phyloP scores from a whole-genome alignment of 64 coral and sea anemone species.

The Pocillopora verrucosa region DNA sequence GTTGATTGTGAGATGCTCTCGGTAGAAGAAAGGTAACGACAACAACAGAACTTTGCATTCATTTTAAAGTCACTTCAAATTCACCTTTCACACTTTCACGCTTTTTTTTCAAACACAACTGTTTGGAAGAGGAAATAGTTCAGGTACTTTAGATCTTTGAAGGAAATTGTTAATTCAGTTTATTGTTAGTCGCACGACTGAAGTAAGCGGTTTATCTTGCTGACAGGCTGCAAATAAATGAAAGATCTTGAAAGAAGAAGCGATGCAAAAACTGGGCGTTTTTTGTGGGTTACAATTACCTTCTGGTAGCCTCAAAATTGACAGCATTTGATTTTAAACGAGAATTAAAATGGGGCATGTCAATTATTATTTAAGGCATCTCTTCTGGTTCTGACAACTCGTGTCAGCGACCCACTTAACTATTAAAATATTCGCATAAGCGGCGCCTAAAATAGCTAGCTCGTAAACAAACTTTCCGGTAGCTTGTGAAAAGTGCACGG shows the following conservation, averaged over 20 bases:
- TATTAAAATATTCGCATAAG: constrained; percentile 49
- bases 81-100: neutral
- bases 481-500: constrained; percentile 45
- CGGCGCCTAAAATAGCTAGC: constrained; percentile 37
- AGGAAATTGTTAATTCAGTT: constrained; percentile 4
- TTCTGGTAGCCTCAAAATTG: constrained; percentile 11
- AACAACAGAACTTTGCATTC: neutral
- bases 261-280: constrained; percentile 1
- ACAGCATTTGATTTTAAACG: constrained; percentile 28
- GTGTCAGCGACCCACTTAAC: constrained; percentile 32
- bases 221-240: neutral
- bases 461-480: constrained; percentile 57
- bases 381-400: constrained; percentile 22
- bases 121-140: constrained; percentile 30
- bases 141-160: constrained; percentile 8
- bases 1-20: constrained; percentile 1
- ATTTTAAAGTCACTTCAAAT: neutral
- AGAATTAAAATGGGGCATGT: constrained; percentile 16
- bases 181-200: neutral
- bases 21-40: neutral
- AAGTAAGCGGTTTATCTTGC: neutral
- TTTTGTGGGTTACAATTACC: constrained; percentile 20
- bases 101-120: constrained; percentile 23
- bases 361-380: constrained; percentile 24
- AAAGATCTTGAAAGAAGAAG: neutral